Conservation (phyloP, 2,888 invertebrate genomes). For the Axea sp. region DNA sequence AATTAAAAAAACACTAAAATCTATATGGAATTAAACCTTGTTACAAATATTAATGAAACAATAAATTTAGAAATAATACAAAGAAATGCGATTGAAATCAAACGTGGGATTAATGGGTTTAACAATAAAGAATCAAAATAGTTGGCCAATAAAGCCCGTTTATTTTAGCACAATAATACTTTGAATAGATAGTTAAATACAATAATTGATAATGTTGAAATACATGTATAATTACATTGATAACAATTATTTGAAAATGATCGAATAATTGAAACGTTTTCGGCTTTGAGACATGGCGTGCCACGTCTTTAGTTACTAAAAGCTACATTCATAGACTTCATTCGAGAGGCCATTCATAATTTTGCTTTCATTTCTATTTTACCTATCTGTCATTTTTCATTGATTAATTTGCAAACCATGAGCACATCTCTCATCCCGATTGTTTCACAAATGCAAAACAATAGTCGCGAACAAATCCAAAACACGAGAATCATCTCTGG, state of each 20-base stretch:
- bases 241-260: slow-evolving; percentile 70
- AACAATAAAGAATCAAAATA: slow-evolving; percentile 32
- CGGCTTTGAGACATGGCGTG: slow-evolving; percentile 43
- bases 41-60: too few species aligned
- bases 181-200: slow-evolving; percentile 72
- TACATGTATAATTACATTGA: slow-evolving; percentile 70
- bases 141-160: slow-evolving; percentile 71
- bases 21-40: too few species aligned
- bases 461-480: slow-evolving; percentile 5
- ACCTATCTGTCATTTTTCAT: neutral
- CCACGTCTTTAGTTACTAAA: slow-evolving; percentile 42
- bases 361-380: slow-evolving; percentile 3
- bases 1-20: too few species aligned
- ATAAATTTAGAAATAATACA: too few species aligned
- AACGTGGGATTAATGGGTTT: too few species aligned
- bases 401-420: neutral
- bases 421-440: neutral
- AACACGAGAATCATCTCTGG: too few species aligned
- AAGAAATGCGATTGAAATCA: too few species aligned
- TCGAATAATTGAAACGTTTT: slow-evolving; percentile 59
- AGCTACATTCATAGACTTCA: slow-evolving; percentile 72
- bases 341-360: slow-evolving; percentile 33
- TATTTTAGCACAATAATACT: slow-evolving; percentile 75
- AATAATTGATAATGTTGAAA: slow-evolving; percentile 71
- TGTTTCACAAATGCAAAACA: slow-evolving; percentile 22